phyloP scores from a whole-genome alignment of 2,797 vertebrate species.

The Thalassophryne amazonica region DNA sequence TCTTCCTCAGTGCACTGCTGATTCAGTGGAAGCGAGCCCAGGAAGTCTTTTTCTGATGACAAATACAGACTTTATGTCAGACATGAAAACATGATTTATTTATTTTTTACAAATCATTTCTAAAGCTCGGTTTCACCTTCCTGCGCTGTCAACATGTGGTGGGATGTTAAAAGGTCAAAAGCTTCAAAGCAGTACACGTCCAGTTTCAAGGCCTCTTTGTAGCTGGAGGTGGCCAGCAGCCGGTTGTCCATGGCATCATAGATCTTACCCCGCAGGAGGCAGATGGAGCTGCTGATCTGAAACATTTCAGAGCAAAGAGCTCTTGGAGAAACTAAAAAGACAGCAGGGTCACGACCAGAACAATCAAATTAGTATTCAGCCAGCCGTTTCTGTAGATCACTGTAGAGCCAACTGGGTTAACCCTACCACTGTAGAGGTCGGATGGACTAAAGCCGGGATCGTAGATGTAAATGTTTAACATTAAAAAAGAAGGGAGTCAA shows the following conservation, averaged over 20 bases:
- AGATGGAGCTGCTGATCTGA: conserved; percentile 96
- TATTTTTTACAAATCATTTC: not conserved
- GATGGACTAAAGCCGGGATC: no score
- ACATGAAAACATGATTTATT: not conserved
- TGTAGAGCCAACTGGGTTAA: no score
- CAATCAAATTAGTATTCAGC: no score
- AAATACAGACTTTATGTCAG: not conserved
- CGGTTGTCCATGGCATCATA: conserved; percentile 97
- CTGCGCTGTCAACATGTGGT: conserved; percentile 97
- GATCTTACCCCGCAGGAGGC: conserved; percentile 95
- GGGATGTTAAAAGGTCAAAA: conserved; percentile 96
- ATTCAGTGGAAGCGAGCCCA: conserved; percentile 79
- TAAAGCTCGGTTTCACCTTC: conserved; percentile 81
- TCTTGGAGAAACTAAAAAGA: not conserved
- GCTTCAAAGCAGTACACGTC: conserved; percentile 99
- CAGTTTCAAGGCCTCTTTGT: conserved; percentile 98
- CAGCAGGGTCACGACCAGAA: no score
- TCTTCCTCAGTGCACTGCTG: conserved; percentile 93
- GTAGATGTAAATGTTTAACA: no score
- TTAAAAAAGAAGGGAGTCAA: no score
- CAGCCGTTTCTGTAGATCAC: no score
- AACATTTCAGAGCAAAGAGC: conserved; percentile 11
- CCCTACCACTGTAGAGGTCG: no score
- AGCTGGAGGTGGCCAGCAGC: conserved; percentile 92
- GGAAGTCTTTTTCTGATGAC: conserved; percentile 77